Conservation (phyloP, 2,113 vertebrate species). For the Boulengerochromis microlepis region DNA sequence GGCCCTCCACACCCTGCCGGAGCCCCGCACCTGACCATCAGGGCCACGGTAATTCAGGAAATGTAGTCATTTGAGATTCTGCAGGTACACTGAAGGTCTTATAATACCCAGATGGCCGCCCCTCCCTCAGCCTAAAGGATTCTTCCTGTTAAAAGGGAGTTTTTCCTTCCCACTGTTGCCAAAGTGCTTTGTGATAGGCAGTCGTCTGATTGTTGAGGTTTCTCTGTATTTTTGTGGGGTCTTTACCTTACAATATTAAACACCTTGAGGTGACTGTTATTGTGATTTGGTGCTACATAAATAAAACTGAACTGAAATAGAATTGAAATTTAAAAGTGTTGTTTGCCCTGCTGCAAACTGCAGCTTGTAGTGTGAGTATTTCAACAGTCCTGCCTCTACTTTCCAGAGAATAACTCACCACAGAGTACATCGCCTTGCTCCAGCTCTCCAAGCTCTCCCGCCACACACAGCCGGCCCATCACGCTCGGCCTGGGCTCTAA, state of each 20-base stretch:
- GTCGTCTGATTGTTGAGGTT: background rate
- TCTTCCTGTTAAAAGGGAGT: background rate
- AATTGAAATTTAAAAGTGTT: background rate
- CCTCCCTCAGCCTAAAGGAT: background rate
- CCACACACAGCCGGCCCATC: slow-evolving; percentile 88
- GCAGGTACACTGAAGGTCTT: background rate
- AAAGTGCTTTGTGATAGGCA: background rate
- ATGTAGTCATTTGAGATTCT: background rate
- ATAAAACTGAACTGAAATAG: background rate
- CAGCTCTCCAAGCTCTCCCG: slow-evolving; percentile 89
- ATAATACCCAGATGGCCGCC: background rate
- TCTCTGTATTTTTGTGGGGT: background rate
- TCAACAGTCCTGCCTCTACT: background rate
- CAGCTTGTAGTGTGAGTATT: background rate
- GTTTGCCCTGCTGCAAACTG: background rate
- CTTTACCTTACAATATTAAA: background rate
- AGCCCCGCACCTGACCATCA: slow-evolving; percentile 82
- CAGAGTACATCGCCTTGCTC: slow-evolving; percentile 87
- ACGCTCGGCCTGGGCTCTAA: slow-evolving; percentile 89
- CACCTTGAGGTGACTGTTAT: background rate
- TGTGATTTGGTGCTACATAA: background rate
- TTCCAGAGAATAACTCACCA: slow-evolving; percentile 81
- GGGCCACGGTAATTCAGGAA: slow-evolving; percentile 19
- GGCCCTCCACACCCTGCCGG: slow-evolving; percentile 81
- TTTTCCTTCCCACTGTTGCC: background rate